A percentile compares a stretch with the other conserved stretches of the same genome.
These are phyloP conservation scores for Lepus townsendii DNA, from an alignment of 2,797 vertebrate species.

Conservation along the genomic window DNA sequence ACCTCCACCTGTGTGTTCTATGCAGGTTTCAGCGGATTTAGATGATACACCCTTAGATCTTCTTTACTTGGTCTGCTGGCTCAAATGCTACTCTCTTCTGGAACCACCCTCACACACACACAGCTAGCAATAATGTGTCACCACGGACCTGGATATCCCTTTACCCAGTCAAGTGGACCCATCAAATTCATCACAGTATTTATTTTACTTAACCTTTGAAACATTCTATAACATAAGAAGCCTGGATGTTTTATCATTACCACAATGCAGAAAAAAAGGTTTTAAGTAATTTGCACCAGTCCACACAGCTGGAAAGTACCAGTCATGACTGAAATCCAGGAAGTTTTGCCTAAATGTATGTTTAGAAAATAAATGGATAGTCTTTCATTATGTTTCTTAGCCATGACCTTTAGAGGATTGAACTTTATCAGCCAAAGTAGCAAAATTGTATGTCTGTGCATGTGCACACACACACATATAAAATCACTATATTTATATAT, in stretches of 20 bases:
- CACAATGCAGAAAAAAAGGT: background rate
- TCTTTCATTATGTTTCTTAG: background rate
- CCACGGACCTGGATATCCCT: background rate
- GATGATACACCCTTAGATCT: background rate
- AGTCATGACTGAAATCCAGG: background rate
- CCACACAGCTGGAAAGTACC: background rate
- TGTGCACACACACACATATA: too few relatives aligned
- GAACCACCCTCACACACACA: background rate
- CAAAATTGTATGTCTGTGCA: background rate
- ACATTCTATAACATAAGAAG: background rate
- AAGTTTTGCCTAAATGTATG: background rate
- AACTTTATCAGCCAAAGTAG: background rate
- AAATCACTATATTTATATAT: background rate
- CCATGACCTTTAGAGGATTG: background rate
- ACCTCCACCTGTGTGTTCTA: background rate
- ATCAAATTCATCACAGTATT: background rate
- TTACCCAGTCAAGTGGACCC: background rate
- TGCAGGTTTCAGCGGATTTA: background rate
- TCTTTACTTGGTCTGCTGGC: background rate
- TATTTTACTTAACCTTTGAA: conserved; percentile 3
- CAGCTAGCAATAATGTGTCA: background rate
- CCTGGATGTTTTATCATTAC: background rate
- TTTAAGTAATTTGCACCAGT: conserved; percentile 5
- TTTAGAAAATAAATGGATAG: conserved; percentile 24
- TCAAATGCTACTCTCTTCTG: background rate